phyloP scores from a whole-genome alignment of 2,797 vertebrate genomes.

The Fratercula arctica region DNA sequence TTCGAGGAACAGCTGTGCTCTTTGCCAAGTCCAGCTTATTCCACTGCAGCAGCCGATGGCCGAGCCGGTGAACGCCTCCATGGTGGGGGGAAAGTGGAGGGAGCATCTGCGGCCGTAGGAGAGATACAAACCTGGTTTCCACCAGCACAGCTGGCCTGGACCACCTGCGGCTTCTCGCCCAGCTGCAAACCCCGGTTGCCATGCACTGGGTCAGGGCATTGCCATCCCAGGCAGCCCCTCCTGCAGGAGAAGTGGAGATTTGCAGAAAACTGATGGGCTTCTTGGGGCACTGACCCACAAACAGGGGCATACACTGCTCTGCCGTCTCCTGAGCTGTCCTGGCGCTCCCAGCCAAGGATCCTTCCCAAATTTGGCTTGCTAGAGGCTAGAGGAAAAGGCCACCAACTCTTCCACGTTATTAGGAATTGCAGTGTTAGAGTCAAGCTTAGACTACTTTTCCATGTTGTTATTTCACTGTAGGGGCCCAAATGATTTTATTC shows the following conservation, averaged over 20 bases:
- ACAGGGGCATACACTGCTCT: neutral
- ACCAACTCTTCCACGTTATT: neutral
- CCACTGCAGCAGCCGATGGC: neutral
- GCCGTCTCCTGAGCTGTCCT: neutral
- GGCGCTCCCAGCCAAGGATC: neutral
- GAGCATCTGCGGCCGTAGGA: fast-evolving
- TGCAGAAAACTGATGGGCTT: neutral
- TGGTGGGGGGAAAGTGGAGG: fast-evolving
- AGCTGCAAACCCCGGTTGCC: neutral
- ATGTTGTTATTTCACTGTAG: neutral
- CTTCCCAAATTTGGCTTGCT: neutral
- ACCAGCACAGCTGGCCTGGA: neutral
- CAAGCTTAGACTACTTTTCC: neutral
- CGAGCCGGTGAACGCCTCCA: fast-evolving
- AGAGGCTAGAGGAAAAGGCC: neutral
- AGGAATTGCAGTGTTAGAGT: neutral
- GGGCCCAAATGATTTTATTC: neutral
- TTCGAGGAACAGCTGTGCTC: conserved; percentile 39
- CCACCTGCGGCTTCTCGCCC: neutral
- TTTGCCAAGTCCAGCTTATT: conserved; percentile 43
- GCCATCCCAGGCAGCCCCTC: neutral
- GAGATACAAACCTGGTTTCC: neutral
- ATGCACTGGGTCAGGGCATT: neutral
- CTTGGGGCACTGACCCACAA: neutral
- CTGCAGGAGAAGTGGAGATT: neutral